A percentile compares a stretch with the other conserved stretches of the same genome.
These are phyloP conservation scores for Agapetus fuscipes DNA, from an alignment of 2,888 invertebrate species.

Conservation along the genomic window DNA sequence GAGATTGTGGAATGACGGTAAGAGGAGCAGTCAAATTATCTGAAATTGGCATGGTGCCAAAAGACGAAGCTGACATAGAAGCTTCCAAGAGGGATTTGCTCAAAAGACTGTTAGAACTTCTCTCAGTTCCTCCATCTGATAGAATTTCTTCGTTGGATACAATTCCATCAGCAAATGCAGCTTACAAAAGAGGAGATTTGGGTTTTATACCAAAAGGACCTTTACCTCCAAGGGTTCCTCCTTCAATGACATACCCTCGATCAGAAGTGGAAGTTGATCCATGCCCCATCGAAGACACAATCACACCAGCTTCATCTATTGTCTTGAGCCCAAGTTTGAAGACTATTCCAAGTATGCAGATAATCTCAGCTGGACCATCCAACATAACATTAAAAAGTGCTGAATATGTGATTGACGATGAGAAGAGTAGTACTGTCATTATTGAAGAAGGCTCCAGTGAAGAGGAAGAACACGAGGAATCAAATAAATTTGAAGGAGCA, in stretches of 20 bases:
- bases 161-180: slow-evolving; percentile 40
- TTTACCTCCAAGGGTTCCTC: slow-evolving; percentile 5
- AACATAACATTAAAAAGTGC: too few relatives aligned
- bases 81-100: slow-evolving; percentile 42
- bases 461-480: too few relatives aligned
- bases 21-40: slow-evolving; percentile 47
- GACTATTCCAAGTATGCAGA: slow-evolving; percentile 8
- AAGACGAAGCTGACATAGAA: slow-evolving; percentile 35
- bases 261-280: slow-evolving; percentile 10
- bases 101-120: slow-evolving; percentile 45
- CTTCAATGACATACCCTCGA: background rate
- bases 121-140: slow-evolving; percentile 30
- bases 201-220: slow-evolving; percentile 52
- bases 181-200: slow-evolving; percentile 55
- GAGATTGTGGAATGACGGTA: slow-evolving; percentile 51
- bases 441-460: too few relatives aligned
- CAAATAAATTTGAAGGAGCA: too few relatives aligned
- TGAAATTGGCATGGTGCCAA: slow-evolving; percentile 37
- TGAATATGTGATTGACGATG: too few relatives aligned
- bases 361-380: slow-evolving; percentile 6
- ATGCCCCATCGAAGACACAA: slow-evolving; percentile 12
- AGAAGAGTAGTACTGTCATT: too few relatives aligned
- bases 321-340: slow-evolving; percentile 5
- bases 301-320: slow-evolving; percentile 12
- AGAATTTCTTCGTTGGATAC: slow-evolving; percentile 27